These are phyloP conservation scores for Hartigia nigra DNA, from an alignment of 2,888 invertebrate species.

Conservation along the genomic window DNA sequence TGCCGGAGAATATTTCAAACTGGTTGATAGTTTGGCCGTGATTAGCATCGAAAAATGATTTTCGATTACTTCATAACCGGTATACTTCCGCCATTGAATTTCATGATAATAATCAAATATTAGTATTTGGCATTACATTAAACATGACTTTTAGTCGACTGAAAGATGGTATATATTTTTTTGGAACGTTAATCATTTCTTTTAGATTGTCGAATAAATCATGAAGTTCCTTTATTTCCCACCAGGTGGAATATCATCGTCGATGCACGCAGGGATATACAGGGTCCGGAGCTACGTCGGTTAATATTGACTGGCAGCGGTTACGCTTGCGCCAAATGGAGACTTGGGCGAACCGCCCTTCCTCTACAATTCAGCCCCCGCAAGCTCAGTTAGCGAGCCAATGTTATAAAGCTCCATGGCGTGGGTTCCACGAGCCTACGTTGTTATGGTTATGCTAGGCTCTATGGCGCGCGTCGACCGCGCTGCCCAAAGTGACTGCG, in stretches of 20 bases:
- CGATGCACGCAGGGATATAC: neutral
- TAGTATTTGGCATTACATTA: neutral
- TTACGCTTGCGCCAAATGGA: slow-evolving; percentile 61
- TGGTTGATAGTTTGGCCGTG: neutral
- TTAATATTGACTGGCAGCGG: slow-evolving; percentile 62
- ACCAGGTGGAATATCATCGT: neutral
- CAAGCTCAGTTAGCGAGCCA: slow-evolving; percentile 26
- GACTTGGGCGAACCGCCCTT: slow-evolving; percentile 30
- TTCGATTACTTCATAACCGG: neutral
- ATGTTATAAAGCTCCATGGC: slow-evolving; percentile 24
- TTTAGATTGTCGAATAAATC: neutral
- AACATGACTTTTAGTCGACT: neutral
- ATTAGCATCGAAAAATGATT: neutral
- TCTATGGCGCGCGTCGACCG: neutral
- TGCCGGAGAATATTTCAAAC: neutral
- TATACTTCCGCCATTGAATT: neutral
- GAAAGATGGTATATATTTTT: neutral
- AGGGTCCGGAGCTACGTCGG: slow-evolving; percentile 28
- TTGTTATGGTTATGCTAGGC: slow-evolving; percentile 1
- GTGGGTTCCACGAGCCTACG: neutral
- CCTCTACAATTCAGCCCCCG: slow-evolving; percentile 22
- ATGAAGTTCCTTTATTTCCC: neutral
- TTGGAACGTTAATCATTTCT: too few relatives aligned
- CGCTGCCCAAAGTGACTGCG: neutral
- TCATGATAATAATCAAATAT: neutral